phyloP scores from a whole-genome alignment of 2,888 invertebrate species.

The Perizoma flavofasciatum region DNA sequence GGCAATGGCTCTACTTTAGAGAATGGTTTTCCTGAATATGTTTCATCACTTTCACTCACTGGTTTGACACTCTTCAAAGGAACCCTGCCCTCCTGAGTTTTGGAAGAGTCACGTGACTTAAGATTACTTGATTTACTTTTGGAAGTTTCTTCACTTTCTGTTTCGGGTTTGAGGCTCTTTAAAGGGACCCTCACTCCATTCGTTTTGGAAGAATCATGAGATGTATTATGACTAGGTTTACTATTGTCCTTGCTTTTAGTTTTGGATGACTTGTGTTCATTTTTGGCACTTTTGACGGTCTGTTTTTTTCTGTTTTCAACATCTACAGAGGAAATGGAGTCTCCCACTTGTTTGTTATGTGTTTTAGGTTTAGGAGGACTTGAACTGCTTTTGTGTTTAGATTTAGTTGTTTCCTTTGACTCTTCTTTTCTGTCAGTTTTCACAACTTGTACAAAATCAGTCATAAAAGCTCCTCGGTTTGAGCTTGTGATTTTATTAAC shows the following conservation, averaged over 20 bases:
- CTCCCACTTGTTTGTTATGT: conserved; percentile 21
- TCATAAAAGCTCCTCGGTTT: conserved; percentile 84
- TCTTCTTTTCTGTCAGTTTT: conserved; percentile 54
- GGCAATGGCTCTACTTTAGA: conserved; percentile 62
- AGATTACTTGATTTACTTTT: conserved; percentile 16
- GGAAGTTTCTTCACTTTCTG: conserved; percentile 48
- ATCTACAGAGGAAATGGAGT: conserved; percentile 25
- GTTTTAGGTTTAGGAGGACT: conserved; percentile 19
- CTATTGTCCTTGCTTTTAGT: conserved; percentile 19
- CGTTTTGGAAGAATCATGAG: conserved; percentile 38
- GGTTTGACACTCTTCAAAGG: conserved; percentile 61
- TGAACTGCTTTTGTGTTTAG: conserved; percentile 31
- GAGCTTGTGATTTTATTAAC: conserved; percentile 75
- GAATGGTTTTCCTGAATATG: conserved; percentile 57
- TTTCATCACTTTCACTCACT: conserved; percentile 51
- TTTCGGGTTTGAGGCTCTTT: conserved; percentile 55
- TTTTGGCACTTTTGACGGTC: conserved; percentile 15
- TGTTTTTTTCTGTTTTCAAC: conserved; percentile 28
- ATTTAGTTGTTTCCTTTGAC: conserved; percentile 31
- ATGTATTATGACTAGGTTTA: conserved; percentile 21
- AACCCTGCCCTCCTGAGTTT: conserved; percentile 43
- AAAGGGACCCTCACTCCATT: conserved; percentile 44
- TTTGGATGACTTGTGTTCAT: conserved; percentile 27
- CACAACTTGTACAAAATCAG: conserved; percentile 53
- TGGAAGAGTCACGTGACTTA: conserved; percentile 16